Evolutionary conservation across 2,113 vertebrate genomes (phyloP).

Genomic region (Pangasianodon hypophthalmus): DNA sequence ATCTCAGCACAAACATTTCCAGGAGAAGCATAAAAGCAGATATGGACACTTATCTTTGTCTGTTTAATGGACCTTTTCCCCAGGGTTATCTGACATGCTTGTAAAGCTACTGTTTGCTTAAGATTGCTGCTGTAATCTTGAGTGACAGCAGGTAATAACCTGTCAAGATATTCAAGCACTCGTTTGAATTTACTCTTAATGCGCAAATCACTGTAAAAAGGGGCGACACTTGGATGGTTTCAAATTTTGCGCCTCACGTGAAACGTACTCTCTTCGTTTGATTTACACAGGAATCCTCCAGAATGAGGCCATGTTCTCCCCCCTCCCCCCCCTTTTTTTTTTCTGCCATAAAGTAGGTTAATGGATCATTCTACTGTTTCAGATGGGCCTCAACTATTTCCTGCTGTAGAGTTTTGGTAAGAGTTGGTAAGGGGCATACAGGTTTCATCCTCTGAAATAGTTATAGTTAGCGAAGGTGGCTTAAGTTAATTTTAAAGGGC

Average conservation of each 20-base stretch:
- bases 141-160: background rate
- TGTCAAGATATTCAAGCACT: no score
- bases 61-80: background rate
- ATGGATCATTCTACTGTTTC: constrained; percentile 29
- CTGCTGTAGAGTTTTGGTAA: background rate
- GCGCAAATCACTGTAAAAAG: background rate
- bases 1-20: background rate
- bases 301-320: constrained; percentile 1
- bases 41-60: background rate
- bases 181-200: background rate
- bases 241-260: background rate
- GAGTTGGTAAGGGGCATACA: background rate
- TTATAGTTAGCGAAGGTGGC: background rate
- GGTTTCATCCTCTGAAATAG: constrained; percentile 11
- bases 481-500: constrained; percentile 14
- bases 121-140: background rate
- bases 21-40: background rate
- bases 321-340: background rate
- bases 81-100: background rate
- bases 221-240: background rate
- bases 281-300: background rate
- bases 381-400: background rate
- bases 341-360: constrained; percentile 22
- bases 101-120: constrained; percentile 3
- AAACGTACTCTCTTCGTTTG: background rate